These are phyloP conservation scores for Hydrolagus colliei DNA, from an alignment of 2,797 vertebrate species.

Conservation along the genomic window DNA sequence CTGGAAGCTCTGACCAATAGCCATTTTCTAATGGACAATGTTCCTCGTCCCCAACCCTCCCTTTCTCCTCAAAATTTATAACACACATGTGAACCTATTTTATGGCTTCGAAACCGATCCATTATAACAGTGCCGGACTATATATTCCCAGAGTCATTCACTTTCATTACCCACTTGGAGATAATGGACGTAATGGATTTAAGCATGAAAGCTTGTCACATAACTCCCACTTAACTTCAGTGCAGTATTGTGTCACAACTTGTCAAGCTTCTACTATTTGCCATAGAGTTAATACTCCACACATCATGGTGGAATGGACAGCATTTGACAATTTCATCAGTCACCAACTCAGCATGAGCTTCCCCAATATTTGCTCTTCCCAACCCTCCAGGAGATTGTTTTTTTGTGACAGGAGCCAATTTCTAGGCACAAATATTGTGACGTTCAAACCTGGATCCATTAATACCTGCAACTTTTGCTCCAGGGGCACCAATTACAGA, in stretches of 20 bases:
- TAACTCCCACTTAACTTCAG: neutral
- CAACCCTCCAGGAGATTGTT: neutral
- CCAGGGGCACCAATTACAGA: neutral
- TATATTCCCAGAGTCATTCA: too few species aligned
- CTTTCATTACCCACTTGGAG: too few species aligned
- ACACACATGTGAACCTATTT: too few species aligned
- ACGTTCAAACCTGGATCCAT: neutral
- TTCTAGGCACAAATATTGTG: neutral
- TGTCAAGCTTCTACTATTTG: neutral
- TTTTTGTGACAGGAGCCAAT: neutral
- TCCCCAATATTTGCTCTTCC: neutral
- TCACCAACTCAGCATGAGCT: neutral
- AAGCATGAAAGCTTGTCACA: neutral
- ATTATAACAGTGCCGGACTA: too few species aligned
- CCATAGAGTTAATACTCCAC: neutral
- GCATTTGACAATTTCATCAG: neutral
- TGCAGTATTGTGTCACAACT: neutral
- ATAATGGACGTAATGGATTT: neutral
- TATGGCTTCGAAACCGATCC: too few species aligned
- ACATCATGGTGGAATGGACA: neutral
- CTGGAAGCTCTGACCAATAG: too few species aligned
- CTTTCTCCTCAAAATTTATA: too few species aligned
- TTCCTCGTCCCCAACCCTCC: too few species aligned
- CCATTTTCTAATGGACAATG: too few species aligned
- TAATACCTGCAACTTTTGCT: neutral